phyloP scores from a whole-genome alignment of 2,888 invertebrate genomes.

The Philhelius pedissequus region DNA sequence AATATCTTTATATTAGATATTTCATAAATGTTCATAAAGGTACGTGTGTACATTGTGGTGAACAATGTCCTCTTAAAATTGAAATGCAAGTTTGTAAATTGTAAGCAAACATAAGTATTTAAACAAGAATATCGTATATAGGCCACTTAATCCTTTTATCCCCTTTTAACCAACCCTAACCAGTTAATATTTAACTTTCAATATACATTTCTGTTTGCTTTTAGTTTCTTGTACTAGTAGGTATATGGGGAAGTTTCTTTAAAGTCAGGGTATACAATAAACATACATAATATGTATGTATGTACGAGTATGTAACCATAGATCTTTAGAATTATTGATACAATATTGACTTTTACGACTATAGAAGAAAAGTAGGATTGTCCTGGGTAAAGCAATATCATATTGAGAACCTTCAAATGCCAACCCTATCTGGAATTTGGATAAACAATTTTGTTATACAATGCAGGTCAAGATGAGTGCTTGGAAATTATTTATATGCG shows the following conservation, averaged over 20 bases:
- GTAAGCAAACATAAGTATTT: not conserved
- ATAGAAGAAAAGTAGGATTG: not conserved
- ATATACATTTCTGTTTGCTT: constrained; percentile 7
- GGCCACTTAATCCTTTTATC: constrained; percentile 19
- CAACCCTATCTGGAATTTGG: not conserved
- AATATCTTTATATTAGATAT: not conserved
- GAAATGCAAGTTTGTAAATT: not conserved
- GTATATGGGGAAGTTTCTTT: not conserved
- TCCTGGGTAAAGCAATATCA: not conserved
- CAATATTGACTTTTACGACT: constrained; percentile 9
- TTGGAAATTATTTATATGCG: not conserved
- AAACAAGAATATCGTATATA: not conserved
- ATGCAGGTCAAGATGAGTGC: not conserved
- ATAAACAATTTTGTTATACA: not conserved
- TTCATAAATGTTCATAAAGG: not conserved
- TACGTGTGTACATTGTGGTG: not conserved
- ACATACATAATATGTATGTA: too few species aligned
- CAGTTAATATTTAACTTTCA: constrained; percentile 8
- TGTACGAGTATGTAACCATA: not conserved
- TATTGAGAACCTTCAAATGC: not conserved
- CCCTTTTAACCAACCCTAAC: not conserved
- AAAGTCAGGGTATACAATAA: not conserved
- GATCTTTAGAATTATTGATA: constrained; percentile 19
- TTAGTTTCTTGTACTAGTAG: not conserved
- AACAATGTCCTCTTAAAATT: not conserved